Percentiles rank a stretch among this genome's conserved stretches.
Evolutionary conservation across 2,888 invertebrate species (phyloP).

Genomic region (Drosophila subsilvestris): DNA sequence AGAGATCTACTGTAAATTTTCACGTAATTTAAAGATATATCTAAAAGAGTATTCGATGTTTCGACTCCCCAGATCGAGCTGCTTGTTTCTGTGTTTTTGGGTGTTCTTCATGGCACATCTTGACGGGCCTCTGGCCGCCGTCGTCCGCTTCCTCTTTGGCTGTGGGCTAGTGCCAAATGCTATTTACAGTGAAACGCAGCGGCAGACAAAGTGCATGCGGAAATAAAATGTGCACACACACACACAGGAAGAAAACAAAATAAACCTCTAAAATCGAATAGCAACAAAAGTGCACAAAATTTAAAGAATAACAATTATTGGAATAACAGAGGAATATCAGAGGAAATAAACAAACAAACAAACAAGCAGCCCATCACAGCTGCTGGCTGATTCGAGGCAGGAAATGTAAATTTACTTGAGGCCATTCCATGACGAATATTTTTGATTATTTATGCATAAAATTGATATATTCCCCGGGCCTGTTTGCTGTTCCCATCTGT

Average conservation of each 20-base stretch:
- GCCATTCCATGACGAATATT: conserved; percentile 1
- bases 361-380: conserved; percentile 11
- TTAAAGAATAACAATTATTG: conserved; percentile 14
- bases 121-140: conserved; percentile 43
- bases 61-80: not conserved
- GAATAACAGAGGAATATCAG: conserved; percentile 34
- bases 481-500: conserved; percentile 16
- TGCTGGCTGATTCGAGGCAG: conserved; percentile 42
- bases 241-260: conserved; percentile 21
- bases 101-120: conserved; percentile 59
- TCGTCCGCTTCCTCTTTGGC: conserved; percentile 74
- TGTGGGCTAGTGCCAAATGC: conserved; percentile 69
- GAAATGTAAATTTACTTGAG: conserved; percentile 68
- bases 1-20: no score
- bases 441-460: conserved; percentile 29
- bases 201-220: conserved; percentile 64
- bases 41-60: not conserved
- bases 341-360: conserved; percentile 27
- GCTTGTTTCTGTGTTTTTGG: conserved; percentile 29
- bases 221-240: conserved; percentile 57
- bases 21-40: not conserved
- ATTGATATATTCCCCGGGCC: conserved; percentile 16
- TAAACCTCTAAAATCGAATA: not conserved
- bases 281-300: not conserved
- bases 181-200: conserved; percentile 60